phyloP scores from a whole-genome alignment of 2,888 invertebrate species.

The Drosophila tripunctata region DNA sequence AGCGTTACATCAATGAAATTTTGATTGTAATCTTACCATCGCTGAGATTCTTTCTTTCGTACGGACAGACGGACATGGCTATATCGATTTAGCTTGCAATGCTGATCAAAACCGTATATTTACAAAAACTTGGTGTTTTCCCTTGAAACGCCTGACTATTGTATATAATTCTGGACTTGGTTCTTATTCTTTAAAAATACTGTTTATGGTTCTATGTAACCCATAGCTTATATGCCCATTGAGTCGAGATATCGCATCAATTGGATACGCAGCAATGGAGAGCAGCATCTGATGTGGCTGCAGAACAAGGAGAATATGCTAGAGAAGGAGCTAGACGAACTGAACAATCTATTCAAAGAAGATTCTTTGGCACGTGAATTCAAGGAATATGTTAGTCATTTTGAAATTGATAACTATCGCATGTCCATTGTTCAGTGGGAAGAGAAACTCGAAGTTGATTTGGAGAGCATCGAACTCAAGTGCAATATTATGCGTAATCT shows the following conservation, averaged over 20 bases:
- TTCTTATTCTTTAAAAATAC: too few relatives aligned
- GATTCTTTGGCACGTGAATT: background rate
- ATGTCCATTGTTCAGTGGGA: conserved; percentile 37
- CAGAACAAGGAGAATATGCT: conserved; percentile 19
- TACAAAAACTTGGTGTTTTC: too few relatives aligned
- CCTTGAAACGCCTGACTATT: too few relatives aligned
- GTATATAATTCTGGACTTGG: too few relatives aligned
- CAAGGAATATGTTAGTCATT: conserved; percentile 1
- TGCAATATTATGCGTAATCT: conserved; percentile 12
- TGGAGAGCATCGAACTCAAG: conserved; percentile 41
- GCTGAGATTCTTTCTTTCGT: too few relatives aligned
- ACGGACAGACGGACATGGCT: too few relatives aligned
- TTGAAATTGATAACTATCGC: conserved; percentile 11
- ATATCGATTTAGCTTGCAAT: too few relatives aligned
- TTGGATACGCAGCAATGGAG: conserved; percentile 45
- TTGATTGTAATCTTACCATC: too few relatives aligned
- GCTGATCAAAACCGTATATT: too few relatives aligned
- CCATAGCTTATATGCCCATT: conserved; percentile 39
- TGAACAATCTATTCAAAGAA: background rate
- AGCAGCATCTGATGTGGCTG: conserved; percentile 31
- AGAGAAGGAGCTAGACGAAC: conserved; percentile 12
- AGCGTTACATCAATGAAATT: too few relatives aligned
- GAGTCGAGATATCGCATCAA: conserved; percentile 49
- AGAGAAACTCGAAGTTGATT: conserved; percentile 34
- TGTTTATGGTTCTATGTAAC: too few relatives aligned